These are phyloP conservation scores for Sinella curviseta DNA, from an alignment of 1,140 invertebrate species.

Conservation along the genomic window DNA sequence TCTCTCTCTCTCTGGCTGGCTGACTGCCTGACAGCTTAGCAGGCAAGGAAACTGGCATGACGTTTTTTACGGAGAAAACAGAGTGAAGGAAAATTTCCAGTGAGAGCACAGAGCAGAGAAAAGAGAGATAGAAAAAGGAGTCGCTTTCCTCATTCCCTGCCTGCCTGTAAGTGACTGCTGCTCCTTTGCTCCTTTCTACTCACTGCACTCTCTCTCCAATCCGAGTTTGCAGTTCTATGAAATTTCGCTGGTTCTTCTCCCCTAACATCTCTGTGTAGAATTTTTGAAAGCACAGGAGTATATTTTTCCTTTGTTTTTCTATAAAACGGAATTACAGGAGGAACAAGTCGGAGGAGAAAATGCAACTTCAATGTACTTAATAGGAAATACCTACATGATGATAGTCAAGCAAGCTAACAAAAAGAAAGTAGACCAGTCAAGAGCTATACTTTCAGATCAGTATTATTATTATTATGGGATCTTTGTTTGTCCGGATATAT, in stretches of 20 bases:
- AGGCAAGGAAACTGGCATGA: constrained; percentile 19
- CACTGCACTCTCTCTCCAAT: constrained; percentile 17
- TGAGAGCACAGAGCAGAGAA: constrained; percentile 11
- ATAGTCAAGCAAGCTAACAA: too few species aligned
- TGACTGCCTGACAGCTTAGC: constrained; percentile 23
- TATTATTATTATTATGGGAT: too few species aligned
- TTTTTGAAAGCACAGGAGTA: too few species aligned
- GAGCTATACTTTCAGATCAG: too few species aligned
- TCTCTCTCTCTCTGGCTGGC: constrained; percentile 13
- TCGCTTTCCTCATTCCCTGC: constrained; percentile 29
- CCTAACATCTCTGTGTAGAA: too few species aligned
- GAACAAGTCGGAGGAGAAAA: too few species aligned
- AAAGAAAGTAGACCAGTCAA: too few species aligned
- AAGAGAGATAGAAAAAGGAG: constrained; percentile 29
- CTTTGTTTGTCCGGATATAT: too few species aligned
- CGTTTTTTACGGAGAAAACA: constrained; percentile 5
- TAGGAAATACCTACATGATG: too few species aligned
- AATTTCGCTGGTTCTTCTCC: not conserved
- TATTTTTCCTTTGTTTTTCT: too few species aligned
- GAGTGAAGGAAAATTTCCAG: constrained; percentile 6
- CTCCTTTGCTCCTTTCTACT: constrained; percentile 8
- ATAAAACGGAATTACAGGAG: too few species aligned
- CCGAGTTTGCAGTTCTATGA: not conserved
- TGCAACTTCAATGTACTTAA: too few species aligned
- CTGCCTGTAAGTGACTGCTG: constrained; percentile 32